Evolutionary conservation across 2,113 vertebrate species (phyloP), one percentile per base, ranked within the genome.

Genomic region (Sardina pilchardus): DNA sequence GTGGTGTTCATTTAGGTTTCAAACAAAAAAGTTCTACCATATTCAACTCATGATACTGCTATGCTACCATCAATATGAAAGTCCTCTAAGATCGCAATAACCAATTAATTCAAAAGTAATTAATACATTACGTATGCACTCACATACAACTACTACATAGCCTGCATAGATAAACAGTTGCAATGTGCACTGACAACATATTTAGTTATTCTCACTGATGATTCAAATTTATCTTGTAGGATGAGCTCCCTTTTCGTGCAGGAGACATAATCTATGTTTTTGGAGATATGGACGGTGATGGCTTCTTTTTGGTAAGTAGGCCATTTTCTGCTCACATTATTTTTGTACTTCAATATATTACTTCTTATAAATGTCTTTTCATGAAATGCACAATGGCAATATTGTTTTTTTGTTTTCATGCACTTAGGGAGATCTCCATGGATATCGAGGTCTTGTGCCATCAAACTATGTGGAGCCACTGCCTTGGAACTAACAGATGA

Each of bases 241-340:
- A 91, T 39, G 98, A 99, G 87, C 94, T 99, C 82, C 92, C 95
- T 81, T 99, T 99, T 90, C 92, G 84, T 75, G 96, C 97, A 0
- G 98, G 98, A 50, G 97, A 99, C 1, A 10, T 98, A 50, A 98
- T 99, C 42, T 97, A 96, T 16, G 96, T 98, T 85, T 94, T 97
- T 19, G 97, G 97, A 3, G 95, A 94, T 84, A 97, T 99, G 97
- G 97, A 99, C 1, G 95, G 96, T 59, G 97, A 99, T 81, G 97
- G 98, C 4, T 99, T 99, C 95, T 99, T 97, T 91, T 97, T 95
- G 39, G 98, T 99, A 90, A 97, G 97, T 93, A n/a, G 8, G 26
- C 8, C 14, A 3, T 16, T 82, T 39, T 19, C 36, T 83, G 17
- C 26, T 39, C 71, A 43, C 19, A 36, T 6, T 0, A 43, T 36